Conservation (phyloP, 2,113 vertebrate species). For the Mobula hypostoma region DNA sequence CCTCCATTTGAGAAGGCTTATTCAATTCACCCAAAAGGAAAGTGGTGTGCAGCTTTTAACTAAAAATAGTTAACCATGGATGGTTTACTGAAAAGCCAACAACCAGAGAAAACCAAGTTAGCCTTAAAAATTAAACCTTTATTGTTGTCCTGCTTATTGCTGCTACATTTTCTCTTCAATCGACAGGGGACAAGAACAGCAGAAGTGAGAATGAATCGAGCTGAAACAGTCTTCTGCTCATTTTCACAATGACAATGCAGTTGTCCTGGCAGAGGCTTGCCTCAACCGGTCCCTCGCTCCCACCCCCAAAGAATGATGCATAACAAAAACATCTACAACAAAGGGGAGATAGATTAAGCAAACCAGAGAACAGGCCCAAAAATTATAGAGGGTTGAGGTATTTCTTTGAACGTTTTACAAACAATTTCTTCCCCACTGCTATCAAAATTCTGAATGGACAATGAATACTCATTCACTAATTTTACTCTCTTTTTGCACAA, state of each 20-base stretch:
- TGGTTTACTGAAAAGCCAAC: background rate
- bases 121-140: background rate
- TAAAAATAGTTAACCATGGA: background rate
- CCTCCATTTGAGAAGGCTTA: background rate
- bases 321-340: background rate
- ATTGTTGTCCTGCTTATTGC: background rate
- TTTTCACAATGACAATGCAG: background rate
- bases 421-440: too few species aligned
- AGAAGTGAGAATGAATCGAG: background rate
- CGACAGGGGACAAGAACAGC: too few species aligned
- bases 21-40: slow-evolving; percentile 6
- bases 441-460: too few species aligned
- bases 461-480: too few species aligned
- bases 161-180: background rate
- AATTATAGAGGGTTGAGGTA: background rate
- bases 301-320: background rate
- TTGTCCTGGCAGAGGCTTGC: background rate
- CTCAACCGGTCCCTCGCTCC: background rate
- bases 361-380: background rate
- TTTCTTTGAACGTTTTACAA: too few species aligned
- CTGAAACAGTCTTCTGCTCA: background rate
- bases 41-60: background rate
- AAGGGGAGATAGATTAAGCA: too few species aligned
- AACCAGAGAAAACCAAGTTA: background rate
- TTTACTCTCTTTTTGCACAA: too few species aligned